Percentiles rank a stretch among this genome's conserved stretches.
Conservation (phyloP, 2,113 vertebrate genomes). For the Grammomys surdaster region DNA sequence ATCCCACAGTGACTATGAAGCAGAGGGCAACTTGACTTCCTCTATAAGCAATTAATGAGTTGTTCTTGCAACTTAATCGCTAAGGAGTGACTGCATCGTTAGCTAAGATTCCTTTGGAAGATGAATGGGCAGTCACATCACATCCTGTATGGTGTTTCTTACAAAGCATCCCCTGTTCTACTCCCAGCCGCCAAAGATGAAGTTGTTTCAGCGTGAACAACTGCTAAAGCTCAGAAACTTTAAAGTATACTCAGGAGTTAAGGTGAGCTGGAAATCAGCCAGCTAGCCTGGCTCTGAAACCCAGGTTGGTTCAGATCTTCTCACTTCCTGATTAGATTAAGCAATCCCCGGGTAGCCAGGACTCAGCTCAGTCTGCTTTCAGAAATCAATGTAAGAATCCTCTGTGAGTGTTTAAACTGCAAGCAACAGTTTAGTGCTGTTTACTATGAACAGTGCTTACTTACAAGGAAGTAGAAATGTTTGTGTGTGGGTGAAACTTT, state of each 20-base stretch:
- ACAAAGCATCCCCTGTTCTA: not conserved
- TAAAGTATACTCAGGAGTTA: not conserved
- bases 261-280: not conserved
- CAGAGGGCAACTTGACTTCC: not conserved
- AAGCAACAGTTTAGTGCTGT: not conserved
- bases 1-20: not conserved
- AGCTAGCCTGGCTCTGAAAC: not conserved
- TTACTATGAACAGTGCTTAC: not conserved
- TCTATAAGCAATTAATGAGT: not conserved
- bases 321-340: constrained; percentile 52
- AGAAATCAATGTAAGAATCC: not conserved
- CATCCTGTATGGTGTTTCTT: not conserved
- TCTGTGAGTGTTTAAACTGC: not conserved
- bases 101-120: not conserved
- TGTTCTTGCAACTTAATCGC: not conserved
- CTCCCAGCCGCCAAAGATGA: not conserved
- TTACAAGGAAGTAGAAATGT: not conserved
- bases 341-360: not conserved
- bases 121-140: not conserved
- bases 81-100: not conserved
- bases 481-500: not conserved
- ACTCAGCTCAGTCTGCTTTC: not conserved
- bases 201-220: not conserved
- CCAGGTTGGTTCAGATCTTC: not conserved
- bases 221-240: not conserved